Base-by-base conservation (phyloP, 2,888 invertebrate genomes). In the Chelonus formosanus region DNA sequence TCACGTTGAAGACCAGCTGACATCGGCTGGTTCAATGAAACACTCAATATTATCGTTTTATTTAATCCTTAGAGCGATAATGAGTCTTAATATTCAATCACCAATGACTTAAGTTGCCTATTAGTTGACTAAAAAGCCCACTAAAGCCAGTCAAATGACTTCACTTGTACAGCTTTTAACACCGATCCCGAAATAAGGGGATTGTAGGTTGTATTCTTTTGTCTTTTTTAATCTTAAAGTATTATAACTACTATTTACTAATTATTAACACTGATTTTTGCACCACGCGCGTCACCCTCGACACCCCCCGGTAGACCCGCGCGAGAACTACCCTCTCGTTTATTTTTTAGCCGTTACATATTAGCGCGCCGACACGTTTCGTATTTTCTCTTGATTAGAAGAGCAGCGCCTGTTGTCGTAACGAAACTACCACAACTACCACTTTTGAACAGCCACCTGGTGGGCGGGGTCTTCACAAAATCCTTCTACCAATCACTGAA, bases 1-100 rank as follows among this genome's bases (percentile, higher is more conserved):
- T 88, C 88, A 87, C 79, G 76, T 80, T 86, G 86, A 85, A 80
- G 86, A 89, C 89, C 90, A 90, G 90, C 90, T 90, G 90, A 90
- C 90, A 89, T 87, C 86, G 86, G 87, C 87, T 87, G 20, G 31
- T 8, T 6, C 20, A 36, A 36, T 36, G 32, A 61, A 40, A 40
- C 35, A 7, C 32, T 52, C 32, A 8, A 8, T 32, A 31, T 34
- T 32, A 52, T 52, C 31, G 31, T 32, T 8, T 31, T 7, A 3
- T 7, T 32, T 31, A 32, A 6, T 32, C 32, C 8, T 32, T 5
- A 10, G 5, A 52, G 31, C 5, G 31, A 52, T 32, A 40, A 40
- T 40, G 2, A 20, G 20, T 20, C 20, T 20, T 20, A 20, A 20
- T 20, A 20, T 20, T 20, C 20, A 20, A 20, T 20, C 20, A 20